These are phyloP conservation scores for Drosophila cracens DNA, from an alignment of 2,888 invertebrate species.

Conservation along the genomic window DNA sequence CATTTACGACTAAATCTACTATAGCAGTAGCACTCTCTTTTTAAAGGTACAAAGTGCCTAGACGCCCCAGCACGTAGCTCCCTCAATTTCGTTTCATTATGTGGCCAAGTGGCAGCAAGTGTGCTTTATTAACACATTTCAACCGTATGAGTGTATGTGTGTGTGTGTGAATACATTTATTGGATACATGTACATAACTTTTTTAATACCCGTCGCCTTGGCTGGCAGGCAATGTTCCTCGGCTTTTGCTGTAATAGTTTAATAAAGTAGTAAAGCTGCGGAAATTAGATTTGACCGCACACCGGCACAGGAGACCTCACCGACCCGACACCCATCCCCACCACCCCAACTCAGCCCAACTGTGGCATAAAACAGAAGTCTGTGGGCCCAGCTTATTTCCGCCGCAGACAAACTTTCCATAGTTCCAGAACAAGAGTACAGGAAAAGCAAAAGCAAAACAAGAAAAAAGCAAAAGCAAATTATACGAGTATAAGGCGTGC, in stretches of 20 bases:
- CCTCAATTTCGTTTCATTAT: constrained; percentile 79
- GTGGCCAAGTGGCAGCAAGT: constrained; percentile 80
- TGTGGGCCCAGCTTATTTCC: constrained; percentile 69
- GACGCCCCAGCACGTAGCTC: constrained; percentile 55
- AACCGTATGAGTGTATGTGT: constrained; percentile 13
- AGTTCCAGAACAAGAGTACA: constrained; percentile 22
- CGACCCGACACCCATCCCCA: neutral
- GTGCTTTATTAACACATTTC: constrained; percentile 80
- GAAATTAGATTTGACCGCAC: constrained; percentile 82
- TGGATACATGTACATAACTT: constrained; percentile 68
- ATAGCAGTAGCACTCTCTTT: constrained; percentile 29
- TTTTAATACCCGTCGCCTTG: constrained; percentile 70
- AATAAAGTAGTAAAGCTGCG: constrained; percentile 82
- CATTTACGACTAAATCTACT: constrained; percentile 14
- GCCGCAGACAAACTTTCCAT: constrained; percentile 71
- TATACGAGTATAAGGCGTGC: constrained; percentile 43
- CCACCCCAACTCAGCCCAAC: neutral
- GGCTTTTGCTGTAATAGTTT: constrained; percentile 80
- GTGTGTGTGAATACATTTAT: constrained; percentile 31
- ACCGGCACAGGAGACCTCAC: constrained; percentile 50
- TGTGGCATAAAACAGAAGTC: constrained; percentile 50
- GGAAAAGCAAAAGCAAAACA: constrained; percentile 16
- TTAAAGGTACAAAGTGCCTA: constrained; percentile 29
- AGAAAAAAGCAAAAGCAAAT: constrained; percentile 48
- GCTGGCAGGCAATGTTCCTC: constrained; percentile 27